Percentiles rank a stretch among this genome's conserved stretches.
Evolutionary conservation across 1,140 invertebrate species (phyloP).

Genomic region (Tribolium madens): DNA sequence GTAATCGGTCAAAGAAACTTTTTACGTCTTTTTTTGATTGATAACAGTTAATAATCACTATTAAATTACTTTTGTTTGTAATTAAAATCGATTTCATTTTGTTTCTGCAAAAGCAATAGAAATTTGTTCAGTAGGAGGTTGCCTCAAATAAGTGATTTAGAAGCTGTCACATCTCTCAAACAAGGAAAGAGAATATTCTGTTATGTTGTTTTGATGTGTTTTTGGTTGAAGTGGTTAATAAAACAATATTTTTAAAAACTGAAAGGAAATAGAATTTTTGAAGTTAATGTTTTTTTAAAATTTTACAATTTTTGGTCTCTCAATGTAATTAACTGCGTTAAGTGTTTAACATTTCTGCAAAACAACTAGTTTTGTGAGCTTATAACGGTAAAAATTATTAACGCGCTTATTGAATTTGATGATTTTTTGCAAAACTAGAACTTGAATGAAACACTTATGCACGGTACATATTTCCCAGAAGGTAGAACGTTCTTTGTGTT

Average conservation of each 20-base stretch:
- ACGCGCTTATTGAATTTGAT: no score
- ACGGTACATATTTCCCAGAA: no score
- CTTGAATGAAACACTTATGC: no score
- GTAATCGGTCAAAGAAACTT: neutral
- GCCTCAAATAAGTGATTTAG: slow-evolving; percentile 12
- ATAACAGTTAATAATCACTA: neutral
- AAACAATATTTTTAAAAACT: neutral
- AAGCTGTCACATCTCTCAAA: slow-evolving; percentile 31
- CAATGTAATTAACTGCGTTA: no score
- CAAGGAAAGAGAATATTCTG: neutral
- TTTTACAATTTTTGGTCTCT: no score
- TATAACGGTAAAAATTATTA: neutral
- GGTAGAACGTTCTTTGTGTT: neutral
- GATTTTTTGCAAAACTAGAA: no score
- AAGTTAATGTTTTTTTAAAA: no score
- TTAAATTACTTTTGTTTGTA: neutral
- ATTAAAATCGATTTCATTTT: no score
- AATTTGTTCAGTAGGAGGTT: slow-evolving; percentile 2
- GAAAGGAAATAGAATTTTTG: no score
- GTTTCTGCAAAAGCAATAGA: neutral
- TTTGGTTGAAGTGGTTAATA: slow-evolving; percentile 1
- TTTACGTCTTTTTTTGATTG: slow-evolving; percentile 27
- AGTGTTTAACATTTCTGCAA: neutral
- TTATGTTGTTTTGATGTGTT: slow-evolving; percentile 12
- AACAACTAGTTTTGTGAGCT: neutral